These are phyloP conservation scores for Lepidurus arcticus DNA, from an alignment of 1,140 invertebrate species.

Conservation along the genomic window DNA sequence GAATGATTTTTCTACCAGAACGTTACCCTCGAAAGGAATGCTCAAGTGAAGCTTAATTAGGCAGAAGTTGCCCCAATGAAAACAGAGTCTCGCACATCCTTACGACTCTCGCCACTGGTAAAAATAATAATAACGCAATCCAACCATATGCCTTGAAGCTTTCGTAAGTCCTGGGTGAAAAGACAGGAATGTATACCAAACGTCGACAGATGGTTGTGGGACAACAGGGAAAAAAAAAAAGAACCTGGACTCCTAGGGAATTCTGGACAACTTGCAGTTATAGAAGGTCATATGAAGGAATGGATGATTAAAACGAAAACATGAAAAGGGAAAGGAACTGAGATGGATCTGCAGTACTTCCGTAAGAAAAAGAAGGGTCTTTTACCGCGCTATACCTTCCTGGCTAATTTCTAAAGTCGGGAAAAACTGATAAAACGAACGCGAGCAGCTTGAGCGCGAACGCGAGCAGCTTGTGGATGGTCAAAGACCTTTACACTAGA, in stretches of 20 bases:
- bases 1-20: background rate
- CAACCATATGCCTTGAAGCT: background rate
- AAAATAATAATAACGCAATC: background rate
- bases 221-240: background rate
- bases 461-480: background rate
- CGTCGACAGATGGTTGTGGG: constrained; percentile 9
- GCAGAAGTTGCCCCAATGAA: background rate
- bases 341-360: too few relatives aligned
- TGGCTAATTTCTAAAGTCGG: background rate
- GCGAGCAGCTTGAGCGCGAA: background rate
- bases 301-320: too few relatives aligned
- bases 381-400: background rate
- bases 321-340: too few relatives aligned
- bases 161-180: background rate
- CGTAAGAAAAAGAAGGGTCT: too few relatives aligned
- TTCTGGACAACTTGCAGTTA: background rate
- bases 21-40: background rate
- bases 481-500: background rate
- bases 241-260: background rate
- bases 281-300: too few relatives aligned
- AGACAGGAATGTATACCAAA: background rate
- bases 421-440: background rate
- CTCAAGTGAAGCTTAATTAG: background rate
- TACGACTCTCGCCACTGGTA: background rate
- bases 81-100: background rate